phyloP scores from a whole-genome alignment of 2,888 invertebrate genomes.

The Pandemis cinnamomeana region DNA sequence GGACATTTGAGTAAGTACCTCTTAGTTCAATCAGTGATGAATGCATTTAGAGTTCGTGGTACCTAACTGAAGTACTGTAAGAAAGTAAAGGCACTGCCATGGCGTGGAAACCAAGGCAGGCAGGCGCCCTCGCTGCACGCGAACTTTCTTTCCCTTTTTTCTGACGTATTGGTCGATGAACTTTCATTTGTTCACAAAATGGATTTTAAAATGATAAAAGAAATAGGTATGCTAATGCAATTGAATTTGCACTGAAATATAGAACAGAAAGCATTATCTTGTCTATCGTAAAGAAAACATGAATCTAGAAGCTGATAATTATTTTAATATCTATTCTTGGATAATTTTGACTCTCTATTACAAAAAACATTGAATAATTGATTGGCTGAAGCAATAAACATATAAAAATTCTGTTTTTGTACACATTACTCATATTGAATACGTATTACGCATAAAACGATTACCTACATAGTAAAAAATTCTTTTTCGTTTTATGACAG shows the following conservation, averaged over 20 bases:
- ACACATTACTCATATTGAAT: slow-evolving; percentile 6
- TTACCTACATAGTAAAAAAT: slow-evolving; percentile 7
- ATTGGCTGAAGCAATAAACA: no score
- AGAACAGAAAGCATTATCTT: not conserved
- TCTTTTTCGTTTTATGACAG: slow-evolving; percentile 53
- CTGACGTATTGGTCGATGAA: slow-evolving; percentile 63
- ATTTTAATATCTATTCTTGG: no score
- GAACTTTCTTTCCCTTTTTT: slow-evolving; percentile 52
- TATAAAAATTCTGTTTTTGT: no score
- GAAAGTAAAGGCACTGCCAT: slow-evolving; percentile 42
- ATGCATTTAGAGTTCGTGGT: not conserved
- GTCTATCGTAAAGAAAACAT: not conserved
- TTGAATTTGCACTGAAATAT: not conserved
- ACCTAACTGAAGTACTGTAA: not conserved
- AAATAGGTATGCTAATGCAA: slow-evolving; percentile 22
- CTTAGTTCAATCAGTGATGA: not conserved
- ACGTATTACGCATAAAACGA: slow-evolving; percentile 20
- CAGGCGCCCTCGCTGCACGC: slow-evolving; percentile 52
- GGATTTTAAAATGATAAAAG: not conserved
- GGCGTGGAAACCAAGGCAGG: slow-evolving; percentile 49
- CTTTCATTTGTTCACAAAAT: slow-evolving; percentile 46
- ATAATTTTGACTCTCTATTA: no score
- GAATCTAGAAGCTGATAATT: no score
- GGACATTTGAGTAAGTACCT: not conserved
- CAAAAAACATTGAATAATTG: no score